phyloP scores from a whole-genome alignment of 1,140 invertebrate species.

The Paracyclopina nana region DNA sequence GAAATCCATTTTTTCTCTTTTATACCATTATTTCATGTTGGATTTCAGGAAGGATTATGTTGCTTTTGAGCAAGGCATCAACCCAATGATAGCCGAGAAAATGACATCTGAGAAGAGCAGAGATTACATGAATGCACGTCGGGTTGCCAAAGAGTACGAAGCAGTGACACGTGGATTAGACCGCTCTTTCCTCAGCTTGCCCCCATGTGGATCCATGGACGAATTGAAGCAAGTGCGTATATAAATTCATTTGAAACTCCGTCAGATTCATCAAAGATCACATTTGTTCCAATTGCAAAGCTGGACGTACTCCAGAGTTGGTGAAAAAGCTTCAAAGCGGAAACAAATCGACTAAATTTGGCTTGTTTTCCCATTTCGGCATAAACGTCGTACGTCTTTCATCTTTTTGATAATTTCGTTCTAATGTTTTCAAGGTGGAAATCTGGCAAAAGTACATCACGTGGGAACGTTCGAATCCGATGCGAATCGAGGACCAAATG shows the following conservation, averaged over 20 bases:
- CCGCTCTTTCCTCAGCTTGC: constrained; percentile 75
- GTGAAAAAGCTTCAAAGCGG: too few species aligned
- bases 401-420: too few species aligned
- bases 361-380: too few species aligned
- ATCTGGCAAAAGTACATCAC: constrained; percentile 98
- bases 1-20: too few species aligned
- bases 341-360: too few species aligned
- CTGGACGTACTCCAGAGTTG: too few species aligned
- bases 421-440: too few species aligned
- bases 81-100: constrained; percentile 86
- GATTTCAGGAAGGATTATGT: constrained; percentile 66
- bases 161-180: constrained; percentile 83
- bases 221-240: constrained; percentile 6
- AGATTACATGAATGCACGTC: constrained; percentile 91
- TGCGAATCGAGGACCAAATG: constrained; percentile 83
- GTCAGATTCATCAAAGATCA: too few species aligned
- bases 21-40: too few species aligned
- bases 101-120: constrained; percentile 72
- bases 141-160: constrained; percentile 93
- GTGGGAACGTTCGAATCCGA: constrained; percentile 91
- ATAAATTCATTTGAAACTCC: too few species aligned
- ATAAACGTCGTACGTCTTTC: too few species aligned
- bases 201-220: constrained; percentile 45
- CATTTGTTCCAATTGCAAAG: too few species aligned
- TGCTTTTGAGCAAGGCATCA: constrained; percentile 77